Percentiles rank a stretch among this genome's conserved stretches.
Evolutionary conservation across 2,888 invertebrate species (phyloP).

Genomic region (Drosophila setosimentum): DNA sequence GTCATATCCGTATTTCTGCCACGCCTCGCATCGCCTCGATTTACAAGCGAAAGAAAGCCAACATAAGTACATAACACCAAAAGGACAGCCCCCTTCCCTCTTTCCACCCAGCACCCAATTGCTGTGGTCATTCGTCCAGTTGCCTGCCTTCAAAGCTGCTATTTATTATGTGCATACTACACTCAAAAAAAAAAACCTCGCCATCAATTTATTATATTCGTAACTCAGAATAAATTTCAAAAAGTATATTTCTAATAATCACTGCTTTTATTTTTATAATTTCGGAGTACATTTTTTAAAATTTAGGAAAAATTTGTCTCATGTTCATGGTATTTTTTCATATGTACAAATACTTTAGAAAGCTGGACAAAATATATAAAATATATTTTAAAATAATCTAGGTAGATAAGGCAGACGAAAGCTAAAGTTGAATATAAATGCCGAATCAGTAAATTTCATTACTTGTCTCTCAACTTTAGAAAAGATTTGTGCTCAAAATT

Average conservation of each 20-base stretch:
- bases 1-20: conserved; percentile 35
- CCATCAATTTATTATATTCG: not conserved
- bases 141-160: conserved; percentile 3
- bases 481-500: no score
- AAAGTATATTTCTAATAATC: not conserved
- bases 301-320: no score
- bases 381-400: no score
- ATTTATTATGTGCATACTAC: not conserved
- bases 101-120: conserved; percentile 42
- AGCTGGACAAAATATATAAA: no score
- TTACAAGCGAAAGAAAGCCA: conserved; percentile 30
- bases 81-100: not conserved
- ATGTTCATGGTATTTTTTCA: no score
- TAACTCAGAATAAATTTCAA: not conserved
- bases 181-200: not conserved
- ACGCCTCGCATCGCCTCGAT: conserved; percentile 9
- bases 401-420: no score
- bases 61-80: conserved; percentile 30
- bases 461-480: no score
- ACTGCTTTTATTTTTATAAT: not conserved
- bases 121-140: conserved; percentile 70
- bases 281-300: not conserved
- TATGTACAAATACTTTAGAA: no score
- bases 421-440: no score
- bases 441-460: no score